phyloP scores from a whole-genome alignment of 2,113 vertebrate species.

The Bostrychus sinensis region DNA sequence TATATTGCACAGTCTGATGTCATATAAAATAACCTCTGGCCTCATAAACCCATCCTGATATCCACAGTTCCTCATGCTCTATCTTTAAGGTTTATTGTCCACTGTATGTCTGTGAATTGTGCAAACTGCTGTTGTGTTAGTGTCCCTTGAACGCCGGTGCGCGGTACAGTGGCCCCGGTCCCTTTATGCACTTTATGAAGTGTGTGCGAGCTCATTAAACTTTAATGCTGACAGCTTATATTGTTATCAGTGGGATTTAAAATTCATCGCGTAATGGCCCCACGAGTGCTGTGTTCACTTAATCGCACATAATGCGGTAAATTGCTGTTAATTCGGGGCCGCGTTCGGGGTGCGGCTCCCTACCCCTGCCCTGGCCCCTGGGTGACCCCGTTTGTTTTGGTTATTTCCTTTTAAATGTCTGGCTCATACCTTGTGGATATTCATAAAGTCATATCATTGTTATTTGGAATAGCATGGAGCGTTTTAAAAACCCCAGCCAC shows the following conservation, averaged over 20 bases:
- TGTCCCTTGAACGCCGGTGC: neutral
- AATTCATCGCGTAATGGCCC: conserved; percentile 28
- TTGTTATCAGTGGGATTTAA: conserved; percentile 68
- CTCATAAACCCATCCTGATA: neutral
- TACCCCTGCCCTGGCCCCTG: conserved; percentile 17
- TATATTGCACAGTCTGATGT: too few relatives aligned
- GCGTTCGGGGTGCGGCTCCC: conserved; percentile 4
- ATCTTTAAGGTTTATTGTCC: too few relatives aligned
- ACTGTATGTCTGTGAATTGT: too few relatives aligned
- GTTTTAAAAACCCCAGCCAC: conserved; percentile 2
- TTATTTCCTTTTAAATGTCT: conserved; percentile 39
- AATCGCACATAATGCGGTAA: conserved; percentile 42
- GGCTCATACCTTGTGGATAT: conserved; percentile 36
- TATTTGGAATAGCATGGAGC: conserved; percentile 13
- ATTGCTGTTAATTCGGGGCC: conserved; percentile 48
- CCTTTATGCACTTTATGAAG: conserved; percentile 30
- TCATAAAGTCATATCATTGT: conserved; percentile 24
- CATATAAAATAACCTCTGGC: too few relatives aligned
- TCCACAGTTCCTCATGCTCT: too few relatives aligned
- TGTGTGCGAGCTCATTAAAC: conserved; percentile 50
- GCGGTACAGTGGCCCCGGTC: neutral
- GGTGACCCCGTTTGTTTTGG: conserved; percentile 42
- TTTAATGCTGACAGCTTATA: conserved; percentile 68
- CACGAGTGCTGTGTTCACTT: conserved; percentile 31
- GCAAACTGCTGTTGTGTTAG: neutral